Conservation (phyloP, 2,888 invertebrate genomes). For the Luperina nickerlii region DNA sequence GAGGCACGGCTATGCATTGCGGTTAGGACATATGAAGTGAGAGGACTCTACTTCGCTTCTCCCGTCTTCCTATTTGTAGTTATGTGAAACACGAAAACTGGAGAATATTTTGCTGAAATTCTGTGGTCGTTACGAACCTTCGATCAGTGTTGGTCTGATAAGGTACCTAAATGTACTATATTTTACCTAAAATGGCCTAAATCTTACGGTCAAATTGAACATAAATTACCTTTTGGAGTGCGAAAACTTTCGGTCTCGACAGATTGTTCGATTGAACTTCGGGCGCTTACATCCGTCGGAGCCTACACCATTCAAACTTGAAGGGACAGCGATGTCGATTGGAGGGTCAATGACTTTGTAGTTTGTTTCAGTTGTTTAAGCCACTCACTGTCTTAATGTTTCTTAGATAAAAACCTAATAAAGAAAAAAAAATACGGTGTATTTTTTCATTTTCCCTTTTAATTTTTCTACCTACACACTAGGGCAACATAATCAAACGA, state of each 20-base stretch:
- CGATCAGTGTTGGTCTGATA: conserved; percentile 5
- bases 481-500: not conserved
- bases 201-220: conserved; percentile 25
- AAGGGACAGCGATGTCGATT: conserved; percentile 27
- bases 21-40: too few relatives aligned
- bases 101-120: not conserved
- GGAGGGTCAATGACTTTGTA: conserved; percentile 27
- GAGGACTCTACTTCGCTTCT: not conserved
- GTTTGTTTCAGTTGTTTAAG: conserved; percentile 20
- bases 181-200: conserved; percentile 11
- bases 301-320: conserved; percentile 45
- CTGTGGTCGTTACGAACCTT: not conserved
- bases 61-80: not conserved
- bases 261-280: conserved; percentile 42
- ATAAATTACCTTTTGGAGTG: conserved; percentile 25
- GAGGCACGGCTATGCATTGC: not conserved
- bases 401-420: not conserved
- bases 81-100: not conserved
- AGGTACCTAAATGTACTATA: not conserved
- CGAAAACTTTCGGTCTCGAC: conserved; percentile 31
- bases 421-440: not conserved
- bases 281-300: conserved; percentile 27
- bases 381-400: not conserved
- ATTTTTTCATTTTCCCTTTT: not conserved
- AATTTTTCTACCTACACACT: not conserved